Evolutionary conservation across 2,888 invertebrate species (phyloP).

Genomic region (Mechanitis messenoides): DNA sequence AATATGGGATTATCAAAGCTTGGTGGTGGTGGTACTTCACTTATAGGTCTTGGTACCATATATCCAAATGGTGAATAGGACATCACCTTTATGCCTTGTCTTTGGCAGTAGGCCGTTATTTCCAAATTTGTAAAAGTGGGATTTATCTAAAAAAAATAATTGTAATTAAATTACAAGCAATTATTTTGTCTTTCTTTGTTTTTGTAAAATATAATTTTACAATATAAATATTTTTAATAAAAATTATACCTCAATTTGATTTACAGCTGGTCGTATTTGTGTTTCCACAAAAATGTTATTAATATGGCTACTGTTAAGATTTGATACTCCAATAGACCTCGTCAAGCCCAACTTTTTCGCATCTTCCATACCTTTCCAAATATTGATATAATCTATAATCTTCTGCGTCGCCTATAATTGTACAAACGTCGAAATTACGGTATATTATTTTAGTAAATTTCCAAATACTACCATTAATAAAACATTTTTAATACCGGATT

Average conservation of each 20-base stretch:
- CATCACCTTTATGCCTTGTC: constrained; percentile 12
- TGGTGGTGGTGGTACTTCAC: background rate
- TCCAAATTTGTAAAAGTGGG: constrained; percentile 18
- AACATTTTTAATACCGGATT: constrained; percentile 6
- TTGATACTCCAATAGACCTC: constrained; percentile 19
- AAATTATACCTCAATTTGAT: constrained; percentile 16
- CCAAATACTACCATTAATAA: background rate
- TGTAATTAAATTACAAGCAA: too few relatives aligned
- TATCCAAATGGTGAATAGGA: constrained; percentile 16
- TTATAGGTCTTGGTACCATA: constrained; percentile 7
- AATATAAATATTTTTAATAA: too few relatives aligned
- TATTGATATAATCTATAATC: constrained; percentile 4
- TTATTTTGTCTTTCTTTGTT: too few relatives aligned
- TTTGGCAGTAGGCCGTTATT: constrained; percentile 14
- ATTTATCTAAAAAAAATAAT: constrained; percentile 11
- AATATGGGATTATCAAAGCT: constrained; percentile 51
- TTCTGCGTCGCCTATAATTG: too few relatives aligned
- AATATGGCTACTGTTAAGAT: constrained; percentile 15
- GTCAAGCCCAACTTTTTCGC: constrained; percentile 9
- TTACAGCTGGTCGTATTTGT: constrained; percentile 15
- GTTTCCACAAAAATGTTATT: constrained; percentile 11
- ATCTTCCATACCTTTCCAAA: constrained; percentile 21
- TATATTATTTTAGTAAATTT: too few relatives aligned
- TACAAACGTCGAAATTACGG: too few relatives aligned
- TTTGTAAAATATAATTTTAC: too few relatives aligned